phyloP scores from a whole-genome alignment of 64 coral and sea anemone species.

The Platygyra sinensis region DNA sequence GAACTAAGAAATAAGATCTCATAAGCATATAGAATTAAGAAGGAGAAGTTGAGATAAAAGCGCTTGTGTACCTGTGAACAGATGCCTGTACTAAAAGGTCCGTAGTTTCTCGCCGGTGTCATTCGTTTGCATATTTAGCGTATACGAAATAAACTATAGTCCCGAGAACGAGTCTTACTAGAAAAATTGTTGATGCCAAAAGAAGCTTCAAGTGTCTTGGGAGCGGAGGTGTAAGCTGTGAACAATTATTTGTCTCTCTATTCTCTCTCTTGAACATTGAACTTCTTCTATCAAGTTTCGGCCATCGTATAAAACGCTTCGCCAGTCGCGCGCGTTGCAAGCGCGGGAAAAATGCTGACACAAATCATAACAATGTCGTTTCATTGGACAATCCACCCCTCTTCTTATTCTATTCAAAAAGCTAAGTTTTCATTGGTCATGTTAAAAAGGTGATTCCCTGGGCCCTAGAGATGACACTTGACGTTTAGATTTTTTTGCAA shows the following conservation, averaged over 20 bases:
- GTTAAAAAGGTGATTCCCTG: too few species aligned
- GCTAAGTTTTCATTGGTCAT: background rate
- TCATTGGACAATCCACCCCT: background rate
- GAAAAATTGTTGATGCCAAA: conserved; percentile 48
- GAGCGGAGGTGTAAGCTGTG: conserved; percentile 29
- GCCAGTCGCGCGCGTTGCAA: conserved; percentile 16
- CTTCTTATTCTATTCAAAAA: background rate
- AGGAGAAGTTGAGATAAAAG: background rate
- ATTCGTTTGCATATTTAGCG: conserved; percentile 80
- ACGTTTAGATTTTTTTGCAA: too few species aligned
- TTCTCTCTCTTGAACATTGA: conserved; percentile 31
- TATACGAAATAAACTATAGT: conserved; percentile 78
- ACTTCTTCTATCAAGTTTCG: conserved; percentile 28
- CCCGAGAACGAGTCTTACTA: conserved; percentile 71
- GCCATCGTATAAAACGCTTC: conserved; percentile 2
- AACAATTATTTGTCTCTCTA: conserved; percentile 32
- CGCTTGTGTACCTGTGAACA: conserved; percentile 24
- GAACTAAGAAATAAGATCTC: background rate
- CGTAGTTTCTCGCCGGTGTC: conserved; percentile 29
- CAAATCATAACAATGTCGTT: background rate
- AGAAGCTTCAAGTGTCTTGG: conserved; percentile 42
- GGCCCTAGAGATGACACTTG: too few species aligned
- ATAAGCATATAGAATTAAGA: background rate
- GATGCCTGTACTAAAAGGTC: background rate
- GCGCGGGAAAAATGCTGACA: conserved; percentile 45